Conservation (phyloP, 2,797 vertebrate genomes). For the Urophycis tenuis region DNA sequence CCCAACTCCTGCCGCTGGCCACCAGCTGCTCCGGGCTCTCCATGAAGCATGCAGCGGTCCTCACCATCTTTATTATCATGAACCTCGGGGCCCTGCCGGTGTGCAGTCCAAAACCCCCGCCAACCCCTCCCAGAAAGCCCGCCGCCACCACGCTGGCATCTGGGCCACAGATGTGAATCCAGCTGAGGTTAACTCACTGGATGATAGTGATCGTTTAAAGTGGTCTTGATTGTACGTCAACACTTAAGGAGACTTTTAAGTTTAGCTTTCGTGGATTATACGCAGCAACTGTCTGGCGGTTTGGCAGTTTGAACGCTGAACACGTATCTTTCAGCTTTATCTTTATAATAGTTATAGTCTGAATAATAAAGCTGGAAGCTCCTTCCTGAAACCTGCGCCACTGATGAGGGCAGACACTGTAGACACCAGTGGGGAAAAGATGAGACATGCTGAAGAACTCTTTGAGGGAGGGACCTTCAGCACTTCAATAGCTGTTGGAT, state of each 20-base stretch:
- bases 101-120: conserved; percentile 10
- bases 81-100: conserved; percentile 31
- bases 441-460: neutral
- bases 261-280: neutral
- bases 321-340: neutral
- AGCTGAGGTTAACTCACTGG: neutral
- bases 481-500: neutral
- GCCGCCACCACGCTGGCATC: conserved; percentile 15
- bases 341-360: neutral
- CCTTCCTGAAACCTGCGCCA: neutral
- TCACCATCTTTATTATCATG: conserved; percentile 16
- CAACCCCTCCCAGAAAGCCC: neutral
- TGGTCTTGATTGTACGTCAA: neutral
- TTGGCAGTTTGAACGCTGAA: neutral
- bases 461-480: neutral
- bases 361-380: neutral
- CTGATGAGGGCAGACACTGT: neutral
- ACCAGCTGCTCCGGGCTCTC: conserved; percentile 9
- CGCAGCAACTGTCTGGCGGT: neutral
- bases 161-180: conserved; percentile 20
- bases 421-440: neutral
- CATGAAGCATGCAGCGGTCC: conserved; percentile 5
- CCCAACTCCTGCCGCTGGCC: neutral
- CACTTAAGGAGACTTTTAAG: neutral
- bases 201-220: neutral